Evolutionary conservation across 2,113 vertebrate genomes (phyloP).

Genomic region (Hiodon alosoides): DNA sequence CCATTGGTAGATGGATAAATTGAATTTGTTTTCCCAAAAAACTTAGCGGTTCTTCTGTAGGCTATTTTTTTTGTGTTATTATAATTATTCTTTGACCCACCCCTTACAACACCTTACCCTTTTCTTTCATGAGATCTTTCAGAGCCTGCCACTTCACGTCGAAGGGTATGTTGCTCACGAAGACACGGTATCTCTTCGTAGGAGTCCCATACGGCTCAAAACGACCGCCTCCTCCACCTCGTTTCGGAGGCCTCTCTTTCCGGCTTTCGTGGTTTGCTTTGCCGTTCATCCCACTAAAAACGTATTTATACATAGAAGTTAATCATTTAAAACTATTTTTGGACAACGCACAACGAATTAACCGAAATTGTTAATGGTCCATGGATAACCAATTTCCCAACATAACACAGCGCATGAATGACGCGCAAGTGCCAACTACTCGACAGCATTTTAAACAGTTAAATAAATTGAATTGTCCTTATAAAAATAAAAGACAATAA

Average conservation of each 20-base stretch:
- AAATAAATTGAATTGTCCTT: background rate
- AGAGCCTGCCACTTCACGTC: conserved; percentile 79
- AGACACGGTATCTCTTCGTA: conserved; percentile 68
- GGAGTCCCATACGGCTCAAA: conserved; percentile 72
- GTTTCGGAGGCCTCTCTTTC: conserved; percentile 70
- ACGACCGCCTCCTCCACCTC: conserved; percentile 65
- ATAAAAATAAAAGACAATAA: too few relatives aligned
- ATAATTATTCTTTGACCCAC: background rate
- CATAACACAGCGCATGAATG: too few relatives aligned
- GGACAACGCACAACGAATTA: too few relatives aligned
- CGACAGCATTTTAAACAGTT: background rate
- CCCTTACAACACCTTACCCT: conserved; percentile 59
- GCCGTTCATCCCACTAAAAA: conserved; percentile 64
- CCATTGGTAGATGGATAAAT: background rate
- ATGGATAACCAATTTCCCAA: background rate
- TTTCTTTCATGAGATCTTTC: conserved; percentile 80
- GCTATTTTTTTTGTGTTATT: background rate
- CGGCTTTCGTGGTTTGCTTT: conserved; percentile 62
- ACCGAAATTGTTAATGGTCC: background rate
- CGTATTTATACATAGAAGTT: background rate
- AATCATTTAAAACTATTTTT: background rate
- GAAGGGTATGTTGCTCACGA: conserved; percentile 78
- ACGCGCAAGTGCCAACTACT: too few relatives aligned
- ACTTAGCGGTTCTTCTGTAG: too few relatives aligned
- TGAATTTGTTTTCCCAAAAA: too few relatives aligned